phyloP scores from a whole-genome alignment of 2,888 invertebrate genomes.

The Caenorhabditis panamensis region DNA sequence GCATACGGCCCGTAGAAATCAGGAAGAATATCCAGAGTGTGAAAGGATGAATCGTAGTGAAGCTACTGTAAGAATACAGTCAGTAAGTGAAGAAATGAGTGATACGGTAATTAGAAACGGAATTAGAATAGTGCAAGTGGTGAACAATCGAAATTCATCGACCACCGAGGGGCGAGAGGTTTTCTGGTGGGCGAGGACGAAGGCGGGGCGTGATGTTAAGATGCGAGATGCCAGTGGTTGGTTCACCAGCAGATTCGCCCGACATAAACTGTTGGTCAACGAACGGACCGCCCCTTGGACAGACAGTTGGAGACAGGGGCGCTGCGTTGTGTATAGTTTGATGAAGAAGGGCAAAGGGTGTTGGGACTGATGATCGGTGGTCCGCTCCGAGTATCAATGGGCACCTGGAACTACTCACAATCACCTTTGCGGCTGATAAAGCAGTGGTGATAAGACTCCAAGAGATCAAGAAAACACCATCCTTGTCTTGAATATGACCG shows the following conservation, averaged over 20 bases:
- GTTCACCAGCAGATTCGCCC: conserved; percentile 50
- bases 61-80: background rate
- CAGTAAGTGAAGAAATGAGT: no score
- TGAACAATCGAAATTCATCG: conserved; percentile 43
- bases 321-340: conserved; percentile 35
- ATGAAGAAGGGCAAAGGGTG: conserved; percentile 12
- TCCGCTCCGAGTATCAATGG: conserved; percentile 28
- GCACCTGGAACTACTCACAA: conserved; percentile 29
- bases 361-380: conserved; percentile 32
- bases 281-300: conserved; percentile 44
- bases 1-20: conserved; percentile 23
- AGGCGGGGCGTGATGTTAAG: conserved; percentile 54
- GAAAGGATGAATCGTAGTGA: conserved; percentile 1
- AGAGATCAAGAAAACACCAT: conserved; percentile 46
- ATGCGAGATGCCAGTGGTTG: conserved; percentile 48
- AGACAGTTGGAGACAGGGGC: conserved; percentile 15
- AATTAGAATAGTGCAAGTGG: conserved; percentile 5
- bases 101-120: no score
- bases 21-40: background rate
- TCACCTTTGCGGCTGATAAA: conserved; percentile 39
- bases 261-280: conserved; percentile 53
- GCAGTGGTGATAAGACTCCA: conserved; percentile 28
- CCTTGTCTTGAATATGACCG: background rate
- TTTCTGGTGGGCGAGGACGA: conserved; percentile 48
- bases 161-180: conserved; percentile 53